Percentiles rank a stretch among this genome's conserved stretches.
These are phyloP conservation scores for Temnothorax ravouxi DNA, from an alignment of 2,888 invertebrate genomes.

Conservation along the genomic window DNA sequence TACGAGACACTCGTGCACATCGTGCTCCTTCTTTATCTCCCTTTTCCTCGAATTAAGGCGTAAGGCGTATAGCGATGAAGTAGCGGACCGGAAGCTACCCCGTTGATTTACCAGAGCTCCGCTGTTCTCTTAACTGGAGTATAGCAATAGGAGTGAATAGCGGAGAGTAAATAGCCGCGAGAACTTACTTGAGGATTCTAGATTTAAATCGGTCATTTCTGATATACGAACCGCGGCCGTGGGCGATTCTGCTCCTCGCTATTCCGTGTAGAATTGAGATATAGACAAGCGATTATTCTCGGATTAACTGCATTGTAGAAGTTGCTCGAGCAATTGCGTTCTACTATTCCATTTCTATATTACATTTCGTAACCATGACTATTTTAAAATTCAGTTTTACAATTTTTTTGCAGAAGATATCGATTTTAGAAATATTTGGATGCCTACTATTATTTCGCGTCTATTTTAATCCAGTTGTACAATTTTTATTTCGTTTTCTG, in stretches of 20 bases:
- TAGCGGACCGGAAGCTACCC: background rate
- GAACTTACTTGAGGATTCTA: conserved; percentile 26
- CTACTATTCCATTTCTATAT: background rate
- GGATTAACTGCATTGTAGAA: conserved; percentile 16
- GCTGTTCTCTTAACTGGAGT: background rate
- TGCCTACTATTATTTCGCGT: too few species aligned
- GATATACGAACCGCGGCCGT: background rate
- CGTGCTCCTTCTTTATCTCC: too few species aligned
- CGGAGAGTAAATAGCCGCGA: conserved; percentile 2
- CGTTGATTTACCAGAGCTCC: background rate
- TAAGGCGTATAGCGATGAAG: background rate
- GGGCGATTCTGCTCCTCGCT: conserved; percentile 4
- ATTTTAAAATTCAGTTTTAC: background rate
- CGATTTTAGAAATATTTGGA: background rate
- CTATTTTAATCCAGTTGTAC: background rate
- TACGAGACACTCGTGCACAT: background rate
- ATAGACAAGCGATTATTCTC: conserved; percentile 14
- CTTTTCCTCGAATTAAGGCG: too few species aligned
- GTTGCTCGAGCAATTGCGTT: conserved; percentile 1
- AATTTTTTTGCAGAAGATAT: background rate
- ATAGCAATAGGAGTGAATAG: conserved; percentile 4
- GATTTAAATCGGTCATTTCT: conserved; percentile 25
- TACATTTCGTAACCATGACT: background rate
- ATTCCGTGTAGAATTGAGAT: background rate
- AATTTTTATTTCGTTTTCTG: background rate